Evolutionary conservation across 2,797 vertebrate species (phyloP).

Genomic region (Takifugu rubripes): DNA sequence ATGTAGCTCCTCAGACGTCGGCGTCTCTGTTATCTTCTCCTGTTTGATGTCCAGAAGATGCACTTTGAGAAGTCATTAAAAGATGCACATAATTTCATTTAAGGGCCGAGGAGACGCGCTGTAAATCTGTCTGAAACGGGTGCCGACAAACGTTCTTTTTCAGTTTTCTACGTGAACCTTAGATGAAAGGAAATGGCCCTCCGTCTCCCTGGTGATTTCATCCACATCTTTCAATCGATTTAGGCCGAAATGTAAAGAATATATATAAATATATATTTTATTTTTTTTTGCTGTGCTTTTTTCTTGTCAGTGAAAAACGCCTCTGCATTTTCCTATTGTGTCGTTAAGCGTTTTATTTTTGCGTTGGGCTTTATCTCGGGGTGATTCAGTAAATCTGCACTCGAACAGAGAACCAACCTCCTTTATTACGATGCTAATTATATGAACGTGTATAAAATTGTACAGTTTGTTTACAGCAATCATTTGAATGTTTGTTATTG

Average conservation of each 20-base stretch:
- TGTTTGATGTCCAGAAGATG: too few species aligned
- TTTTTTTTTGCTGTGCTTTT: constrained; percentile 71
- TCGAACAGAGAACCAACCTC: constrained; percentile 44
- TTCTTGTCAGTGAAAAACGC: constrained; percentile 56
- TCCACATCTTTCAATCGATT: constrained; percentile 47
- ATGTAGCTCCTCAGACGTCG: too few species aligned
- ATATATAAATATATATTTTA: constrained; percentile 33
- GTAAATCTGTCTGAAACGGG: not conserved
- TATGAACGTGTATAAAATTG: constrained; percentile 78
- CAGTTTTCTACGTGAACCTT: constrained; percentile 16
- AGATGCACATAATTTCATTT: too few species aligned
- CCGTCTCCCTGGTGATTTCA: constrained; percentile 11
- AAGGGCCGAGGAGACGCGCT: not conserved
- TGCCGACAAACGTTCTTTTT: constrained; percentile 1
- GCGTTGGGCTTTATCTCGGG: constrained; percentile 41
- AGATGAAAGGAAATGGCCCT: constrained; percentile 8
- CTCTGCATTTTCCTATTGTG: constrained; percentile 55
- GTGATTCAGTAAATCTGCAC: constrained; percentile 36
- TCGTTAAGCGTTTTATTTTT: constrained; percentile 31
- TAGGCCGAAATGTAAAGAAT: constrained; percentile 50
- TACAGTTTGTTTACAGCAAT: constrained; percentile 84
- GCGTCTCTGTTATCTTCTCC: too few species aligned
- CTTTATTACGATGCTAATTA: constrained; percentile 40
- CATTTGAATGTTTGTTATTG: constrained; percentile 73
- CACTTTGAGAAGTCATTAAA: too few species aligned